Evolutionary conservation across 2,888 invertebrate species (phyloP).

Genomic region (Electrophaes corylata): DNA sequence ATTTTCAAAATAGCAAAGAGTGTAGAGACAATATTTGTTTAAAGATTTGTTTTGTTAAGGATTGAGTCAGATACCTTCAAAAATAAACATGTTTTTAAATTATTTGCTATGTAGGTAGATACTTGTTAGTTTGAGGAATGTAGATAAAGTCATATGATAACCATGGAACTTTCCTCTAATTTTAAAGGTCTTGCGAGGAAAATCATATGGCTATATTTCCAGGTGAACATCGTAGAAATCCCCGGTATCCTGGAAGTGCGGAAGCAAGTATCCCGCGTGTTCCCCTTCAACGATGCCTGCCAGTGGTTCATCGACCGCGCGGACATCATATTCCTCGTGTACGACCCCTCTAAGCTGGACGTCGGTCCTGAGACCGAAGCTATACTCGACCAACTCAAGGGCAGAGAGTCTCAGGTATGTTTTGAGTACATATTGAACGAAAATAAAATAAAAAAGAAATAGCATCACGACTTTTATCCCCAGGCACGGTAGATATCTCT

Average conservation of each 20-base stretch:
- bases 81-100: not conserved
- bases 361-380: constrained; percentile 98
- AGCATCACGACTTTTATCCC: too few species aligned
- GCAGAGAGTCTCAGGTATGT: constrained; percentile 92
- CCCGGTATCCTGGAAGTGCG: constrained; percentile 97
- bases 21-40: too few species aligned
- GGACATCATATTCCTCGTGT: constrained; percentile 97
- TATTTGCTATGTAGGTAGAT: not conserved
- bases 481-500: too few species aligned
- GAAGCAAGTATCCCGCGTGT: constrained; percentile 95
- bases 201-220: constrained; percentile 28
- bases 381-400: constrained; percentile 96
- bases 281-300: constrained; percentile 97
- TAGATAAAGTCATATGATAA: too few species aligned
- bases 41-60: too few species aligned
- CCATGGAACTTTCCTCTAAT: not conserved
- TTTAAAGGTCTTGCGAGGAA: not conserved
- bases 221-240: constrained; percentile 98
- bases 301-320: constrained; percentile 99
- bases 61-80: too few species aligned
- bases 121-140: too few species aligned
- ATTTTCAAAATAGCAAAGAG: not conserved
- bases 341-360: constrained; percentile 97
- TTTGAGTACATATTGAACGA: too few species aligned
- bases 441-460: too few species aligned